Evolutionary conservation across 2,888 invertebrate species (phyloP).

Genomic region (Meteorus colon): DNA sequence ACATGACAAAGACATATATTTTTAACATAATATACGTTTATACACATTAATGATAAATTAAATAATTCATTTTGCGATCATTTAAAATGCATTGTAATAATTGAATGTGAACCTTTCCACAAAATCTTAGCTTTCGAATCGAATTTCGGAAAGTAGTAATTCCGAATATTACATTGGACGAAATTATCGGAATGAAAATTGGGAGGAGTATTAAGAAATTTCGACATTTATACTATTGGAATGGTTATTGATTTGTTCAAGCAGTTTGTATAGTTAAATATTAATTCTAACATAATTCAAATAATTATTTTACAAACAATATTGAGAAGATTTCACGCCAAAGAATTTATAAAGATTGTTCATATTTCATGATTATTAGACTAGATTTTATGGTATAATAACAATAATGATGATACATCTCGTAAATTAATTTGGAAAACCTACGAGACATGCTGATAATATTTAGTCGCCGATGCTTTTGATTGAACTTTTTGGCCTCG

Average conservation of each 20-base stretch:
- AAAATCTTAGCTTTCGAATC: too few species aligned
- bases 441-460: neutral
- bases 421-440: too few species aligned
- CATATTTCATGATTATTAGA: neutral
- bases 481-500: neutral
- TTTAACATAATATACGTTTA: slow-evolving; percentile 15
- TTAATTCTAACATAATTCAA: neutral
- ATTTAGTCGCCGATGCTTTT: neutral
- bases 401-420: neutral
- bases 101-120: neutral
- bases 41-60: slow-evolving; percentile 8
- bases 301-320: neutral
- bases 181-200: too few species aligned
- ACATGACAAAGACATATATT: slow-evolving; percentile 15
- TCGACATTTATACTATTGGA: slow-evolving; percentile 50
- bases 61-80: neutral
- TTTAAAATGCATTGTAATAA: neutral
- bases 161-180: too few species aligned
- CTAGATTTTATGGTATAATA: neutral
- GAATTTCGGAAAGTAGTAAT: too few species aligned
- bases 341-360: neutral
- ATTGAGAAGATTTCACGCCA: neutral
- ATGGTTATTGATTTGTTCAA: neutral
- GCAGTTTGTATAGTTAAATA: neutral
- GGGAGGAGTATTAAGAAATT: slow-evolving; percentile 25